Percentiles rank a stretch among this genome's conserved stretches.
Conservation (phyloP, 1,140 invertebrate species). For the Colletes latitarsis region DNA sequence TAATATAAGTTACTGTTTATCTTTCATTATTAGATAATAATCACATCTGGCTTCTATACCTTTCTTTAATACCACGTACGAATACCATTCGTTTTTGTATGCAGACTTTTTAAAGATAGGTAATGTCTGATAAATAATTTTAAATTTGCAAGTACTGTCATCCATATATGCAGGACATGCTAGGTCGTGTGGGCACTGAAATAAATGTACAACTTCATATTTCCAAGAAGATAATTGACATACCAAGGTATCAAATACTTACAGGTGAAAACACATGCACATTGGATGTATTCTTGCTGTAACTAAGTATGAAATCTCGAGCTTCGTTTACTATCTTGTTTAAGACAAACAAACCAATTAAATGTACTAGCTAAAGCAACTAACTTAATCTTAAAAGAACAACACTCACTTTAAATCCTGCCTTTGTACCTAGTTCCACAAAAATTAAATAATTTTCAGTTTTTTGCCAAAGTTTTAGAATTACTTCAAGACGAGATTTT, state of each 20-base stretch:
- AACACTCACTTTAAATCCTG: constrained; percentile 86
- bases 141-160: constrained; percentile 89
- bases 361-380: constrained; percentile 26
- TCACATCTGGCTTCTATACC: constrained; percentile 75
- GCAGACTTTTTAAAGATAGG: constrained; percentile 78
- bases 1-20: background rate
- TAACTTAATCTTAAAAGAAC: background rate
- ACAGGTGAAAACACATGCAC: constrained; percentile 89
- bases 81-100: constrained; percentile 83
- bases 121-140: constrained; percentile 84
- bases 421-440: constrained; percentile 91
- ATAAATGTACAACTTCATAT: constrained; percentile 16
- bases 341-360: constrained; percentile 47
- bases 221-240: background rate
- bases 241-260: constrained; percentile 70
- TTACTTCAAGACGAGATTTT: constrained; percentile 85
- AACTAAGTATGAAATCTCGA: constrained; percentile 86
- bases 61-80: constrained; percentile 91
- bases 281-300: constrained; percentile 13
- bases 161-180: constrained; percentile 85
- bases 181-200: constrained; percentile 90
- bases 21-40: background rate
- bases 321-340: constrained; percentile 86
- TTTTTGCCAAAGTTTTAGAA: constrained; percentile 93
- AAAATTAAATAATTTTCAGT: constrained; percentile 91